A percentile compares a stretch with the other conserved stretches of the same genome.
Conservation (phyloP, 2,797 vertebrate genomes). For the Bradypodion pumilum region DNA sequence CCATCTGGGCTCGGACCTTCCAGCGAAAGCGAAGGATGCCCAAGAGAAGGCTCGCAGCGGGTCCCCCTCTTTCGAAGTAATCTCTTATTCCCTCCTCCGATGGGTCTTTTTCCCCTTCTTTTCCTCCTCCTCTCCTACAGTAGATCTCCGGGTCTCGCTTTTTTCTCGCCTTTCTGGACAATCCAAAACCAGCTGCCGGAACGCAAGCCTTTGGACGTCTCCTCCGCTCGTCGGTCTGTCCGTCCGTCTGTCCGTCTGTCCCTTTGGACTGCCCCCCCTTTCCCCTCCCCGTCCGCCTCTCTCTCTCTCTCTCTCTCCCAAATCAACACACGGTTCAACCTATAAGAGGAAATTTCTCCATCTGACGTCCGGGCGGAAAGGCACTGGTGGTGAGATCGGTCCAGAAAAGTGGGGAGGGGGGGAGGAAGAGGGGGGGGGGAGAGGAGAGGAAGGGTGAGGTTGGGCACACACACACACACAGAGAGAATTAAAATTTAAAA, state of each 20-base stretch:
- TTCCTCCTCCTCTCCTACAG: slow-evolving; percentile 42
- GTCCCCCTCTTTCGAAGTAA: slow-evolving; percentile 19
- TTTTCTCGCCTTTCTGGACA: slow-evolving; percentile 21
- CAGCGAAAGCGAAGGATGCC: slow-evolving; percentile 17
- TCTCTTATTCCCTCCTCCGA: too few species aligned
- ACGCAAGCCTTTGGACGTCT: background rate
- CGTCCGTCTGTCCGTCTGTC: too few species aligned
- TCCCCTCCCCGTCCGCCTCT: background rate
- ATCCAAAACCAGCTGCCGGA: slow-evolving; percentile 44
- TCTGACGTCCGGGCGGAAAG: slow-evolving; percentile 58
- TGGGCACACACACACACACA: too few species aligned
- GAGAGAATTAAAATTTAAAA: too few species aligned
- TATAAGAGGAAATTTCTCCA: slow-evolving; percentile 56
- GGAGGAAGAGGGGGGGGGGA: too few species aligned
- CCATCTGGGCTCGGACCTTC: slow-evolving; percentile 69
- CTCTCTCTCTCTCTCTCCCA: slow-evolving; percentile 31
- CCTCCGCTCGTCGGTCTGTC: background rate
- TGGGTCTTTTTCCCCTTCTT: background rate
- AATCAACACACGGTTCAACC: slow-evolving; percentile 60
- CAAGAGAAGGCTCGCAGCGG: slow-evolving; percentile 28
- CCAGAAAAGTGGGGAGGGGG: background rate
- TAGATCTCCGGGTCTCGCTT: slow-evolving; percentile 46
- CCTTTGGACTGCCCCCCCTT: background rate
- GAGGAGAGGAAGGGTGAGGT: too few species aligned
- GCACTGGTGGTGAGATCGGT: slow-evolving; percentile 15